Percentiles rank a stretch among this genome's conserved stretches.
Evolutionary conservation across 2,113 vertebrate species (phyloP).

Genomic region (Peromyscus californicus): DNA sequence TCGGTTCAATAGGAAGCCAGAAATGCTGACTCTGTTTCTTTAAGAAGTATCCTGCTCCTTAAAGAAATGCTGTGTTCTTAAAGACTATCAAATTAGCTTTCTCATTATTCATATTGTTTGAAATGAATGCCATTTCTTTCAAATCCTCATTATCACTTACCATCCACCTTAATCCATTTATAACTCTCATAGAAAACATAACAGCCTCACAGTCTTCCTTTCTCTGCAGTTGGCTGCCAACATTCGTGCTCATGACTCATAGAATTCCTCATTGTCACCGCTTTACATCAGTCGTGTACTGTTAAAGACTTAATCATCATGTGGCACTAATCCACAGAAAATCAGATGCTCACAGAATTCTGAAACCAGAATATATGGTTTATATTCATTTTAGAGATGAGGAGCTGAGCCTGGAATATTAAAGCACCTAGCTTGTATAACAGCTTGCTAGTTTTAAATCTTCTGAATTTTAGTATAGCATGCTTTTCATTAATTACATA

Average conservation of each 20-base stretch:
- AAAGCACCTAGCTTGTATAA: neutral
- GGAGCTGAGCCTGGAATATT: constrained; percentile 50
- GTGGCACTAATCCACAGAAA: constrained; percentile 43
- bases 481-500: constrained; percentile 33
- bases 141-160: constrained; percentile 57
- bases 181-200: constrained; percentile 49
- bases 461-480: constrained; percentile 41
- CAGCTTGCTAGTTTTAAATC: neutral
- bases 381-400: constrained; percentile 47
- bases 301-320: constrained; percentile 64
- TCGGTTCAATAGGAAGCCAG: constrained; percentile 29
- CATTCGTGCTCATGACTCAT: constrained; percentile 65
- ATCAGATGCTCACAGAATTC: constrained; percentile 46
- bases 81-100: constrained; percentile 51
- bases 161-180: constrained; percentile 56
- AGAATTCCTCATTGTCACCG: constrained; percentile 48
- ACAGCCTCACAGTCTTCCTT: neutral
- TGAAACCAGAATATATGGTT: constrained; percentile 26
- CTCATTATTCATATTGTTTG: constrained; percentile 48
- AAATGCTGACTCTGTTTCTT: constrained; percentile 39
- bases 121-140: constrained; percentile 45
- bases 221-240: constrained; percentile 54
- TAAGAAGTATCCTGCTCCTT: neutral
- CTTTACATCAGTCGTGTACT: constrained; percentile 15
- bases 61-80: neutral